phyloP scores from a whole-genome alignment of 2,113 vertebrate species.

The Oreochromis spilurus region DNA sequence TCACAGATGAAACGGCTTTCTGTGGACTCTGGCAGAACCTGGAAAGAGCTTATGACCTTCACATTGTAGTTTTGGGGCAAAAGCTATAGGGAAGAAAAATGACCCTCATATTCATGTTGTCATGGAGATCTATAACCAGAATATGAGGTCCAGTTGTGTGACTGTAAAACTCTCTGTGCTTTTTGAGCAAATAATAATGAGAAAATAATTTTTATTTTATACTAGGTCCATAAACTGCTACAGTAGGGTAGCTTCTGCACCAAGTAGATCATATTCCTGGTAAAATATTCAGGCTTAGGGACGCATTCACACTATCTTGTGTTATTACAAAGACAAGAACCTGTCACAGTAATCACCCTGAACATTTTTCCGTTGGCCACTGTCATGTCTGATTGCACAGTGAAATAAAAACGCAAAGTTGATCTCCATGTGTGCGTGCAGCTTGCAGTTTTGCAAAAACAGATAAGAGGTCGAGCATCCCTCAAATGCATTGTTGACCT shows the following conservation, averaged over 20 bases:
- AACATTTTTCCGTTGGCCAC: conserved; percentile 26
- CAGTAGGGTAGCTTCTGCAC: not conserved
- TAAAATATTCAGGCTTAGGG: conserved; percentile 9
- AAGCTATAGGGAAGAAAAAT: not conserved
- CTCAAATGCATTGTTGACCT: conserved; percentile 57
- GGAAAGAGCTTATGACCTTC: conserved; percentile 25
- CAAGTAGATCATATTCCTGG: not conserved
- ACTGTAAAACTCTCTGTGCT: not conserved
- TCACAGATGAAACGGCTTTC: conserved; percentile 26
- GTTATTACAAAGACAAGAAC: conserved; percentile 1
- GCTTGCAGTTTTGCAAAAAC: not conserved
- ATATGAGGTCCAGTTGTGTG: not conserved
- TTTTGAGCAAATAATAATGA: not conserved
- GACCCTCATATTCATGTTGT: not conserved
- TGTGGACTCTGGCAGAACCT: conserved; percentile 31
- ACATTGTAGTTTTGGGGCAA: not conserved
- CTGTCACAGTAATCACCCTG: conserved; percentile 15
- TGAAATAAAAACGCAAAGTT: not conserved
- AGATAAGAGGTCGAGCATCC: conserved; percentile 32
- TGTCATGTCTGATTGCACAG: conserved; percentile 44
- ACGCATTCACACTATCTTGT: not conserved
- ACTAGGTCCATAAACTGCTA: not conserved
- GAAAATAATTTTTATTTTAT: not conserved
- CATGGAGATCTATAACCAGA: not conserved
- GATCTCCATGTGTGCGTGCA: not conserved